Percentiles rank a stretch among this genome's conserved stretches.
phyloP scores from a whole-genome alignment of 2,888 invertebrate genomes.

The Thereva unica region DNA sequence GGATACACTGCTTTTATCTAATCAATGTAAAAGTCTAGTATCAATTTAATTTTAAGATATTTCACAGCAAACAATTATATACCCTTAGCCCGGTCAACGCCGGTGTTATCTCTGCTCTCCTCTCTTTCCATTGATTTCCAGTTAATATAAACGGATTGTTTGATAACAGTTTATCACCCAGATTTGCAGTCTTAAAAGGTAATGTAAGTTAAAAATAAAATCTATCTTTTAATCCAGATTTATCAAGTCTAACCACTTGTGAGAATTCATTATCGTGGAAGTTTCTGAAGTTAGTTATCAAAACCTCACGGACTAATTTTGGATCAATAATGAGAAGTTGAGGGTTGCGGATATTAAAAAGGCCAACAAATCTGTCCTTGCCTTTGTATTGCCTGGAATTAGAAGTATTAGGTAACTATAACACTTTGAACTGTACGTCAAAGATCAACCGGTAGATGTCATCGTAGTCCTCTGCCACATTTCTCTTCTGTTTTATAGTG shows the following conservation, averaged over 20 bases:
- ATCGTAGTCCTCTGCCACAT: constrained; percentile 51
- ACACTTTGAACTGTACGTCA: not conserved
- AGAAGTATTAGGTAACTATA: not conserved
- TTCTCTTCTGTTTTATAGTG: constrained; percentile 47
- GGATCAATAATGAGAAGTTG: constrained; percentile 54
- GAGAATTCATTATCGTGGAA: constrained; percentile 54
- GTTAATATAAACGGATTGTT: constrained; percentile 59
- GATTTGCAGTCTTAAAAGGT: not conserved
- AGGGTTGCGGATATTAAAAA: constrained; percentile 53
- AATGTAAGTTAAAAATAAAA: constrained; percentile 28
- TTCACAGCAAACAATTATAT: constrained; percentile 10
- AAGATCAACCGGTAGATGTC: constrained; percentile 54
- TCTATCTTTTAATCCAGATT: not conserved
- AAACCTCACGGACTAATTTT: constrained; percentile 51
- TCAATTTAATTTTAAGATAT: too few relatives aligned
- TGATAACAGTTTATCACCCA: constrained; percentile 48
- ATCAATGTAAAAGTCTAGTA: not conserved
- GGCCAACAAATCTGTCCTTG: constrained; percentile 54
- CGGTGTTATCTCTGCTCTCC: constrained; percentile 59
- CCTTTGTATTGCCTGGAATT: constrained; percentile 48
- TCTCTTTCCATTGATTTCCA: constrained; percentile 60
- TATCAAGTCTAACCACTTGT: constrained; percentile 38
- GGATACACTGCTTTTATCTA: constrained; percentile 60
- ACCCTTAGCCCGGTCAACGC: constrained; percentile 61
- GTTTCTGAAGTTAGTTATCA: constrained; percentile 56